Evolutionary conservation across 2,797 vertebrate genomes (phyloP), one percentile per base, ranked within the genome.

Genomic region (Rhincodon typus): DNA sequence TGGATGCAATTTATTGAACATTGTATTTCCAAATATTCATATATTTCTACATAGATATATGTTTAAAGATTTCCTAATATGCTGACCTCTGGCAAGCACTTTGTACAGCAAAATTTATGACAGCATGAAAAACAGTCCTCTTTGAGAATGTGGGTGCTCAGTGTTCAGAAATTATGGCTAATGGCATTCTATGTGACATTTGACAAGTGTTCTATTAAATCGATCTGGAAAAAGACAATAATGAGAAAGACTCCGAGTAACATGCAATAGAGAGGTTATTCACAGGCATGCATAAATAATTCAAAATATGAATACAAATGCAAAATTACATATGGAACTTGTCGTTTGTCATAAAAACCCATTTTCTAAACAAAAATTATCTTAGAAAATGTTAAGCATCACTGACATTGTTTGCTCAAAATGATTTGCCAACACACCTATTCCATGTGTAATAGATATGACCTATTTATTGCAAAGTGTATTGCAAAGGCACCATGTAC

Each of bases 381-480:
- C 77, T 95, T 95, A 72, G 70, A 50, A 95, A 95, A n/a, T n/a
- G 42, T 77, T 95, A 77, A 95, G 70, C 93, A 17, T 95, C 70
- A n/a, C 67, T 95, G 46, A 57, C 27, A 98, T 98, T 98, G 98
- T 98, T 98, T 98, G 97, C 98, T 97, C 98, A 98, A 97, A 97
- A 97, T 98, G 97, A 98, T 98, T 98, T 98, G 97, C 97, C 98
- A 98, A 98, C 97, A 98, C 97, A 98, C 98, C 98, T 98, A 97
- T 98, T 97, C 98, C 98, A 97, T 96, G 97, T 97, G 98, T 98
- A 99, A 99, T 99, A n/a, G 74, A 77, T 57, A 98, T 98, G 98
- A 98, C 98, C 98, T 98, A 98, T 99, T 99, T 98, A 98, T 98
- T 98, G 98, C 98, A 98, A 98, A 97, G 98, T 98, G 97, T 97